phyloP scores from a whole-genome alignment of 2,113 vertebrate genomes.

The Grammatotria lemairii region DNA sequence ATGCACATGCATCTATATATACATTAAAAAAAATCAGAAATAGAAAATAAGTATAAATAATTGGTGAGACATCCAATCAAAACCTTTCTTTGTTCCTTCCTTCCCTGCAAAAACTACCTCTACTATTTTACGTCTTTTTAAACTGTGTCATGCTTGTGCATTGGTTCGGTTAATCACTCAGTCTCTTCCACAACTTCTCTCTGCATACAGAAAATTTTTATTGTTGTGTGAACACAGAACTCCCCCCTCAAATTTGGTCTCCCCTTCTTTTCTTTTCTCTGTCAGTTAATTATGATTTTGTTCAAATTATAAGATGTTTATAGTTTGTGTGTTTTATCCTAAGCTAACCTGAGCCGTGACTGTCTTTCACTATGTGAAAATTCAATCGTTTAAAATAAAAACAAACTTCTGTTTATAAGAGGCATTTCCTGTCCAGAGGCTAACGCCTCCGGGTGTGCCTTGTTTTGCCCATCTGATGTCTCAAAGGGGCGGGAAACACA shows the following conservation, averaged over 20 bases:
- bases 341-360: not conserved
- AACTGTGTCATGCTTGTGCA: not conserved
- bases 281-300: not conserved
- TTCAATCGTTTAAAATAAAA: conserved; percentile 14
- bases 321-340: not conserved
- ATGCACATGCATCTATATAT: not conserved
- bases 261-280: not conserved
- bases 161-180: not conserved
- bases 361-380: not conserved
- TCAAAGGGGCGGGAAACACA: not conserved
- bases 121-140: not conserved
- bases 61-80: not conserved
- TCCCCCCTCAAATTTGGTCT: not conserved
- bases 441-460: conserved; percentile 33
- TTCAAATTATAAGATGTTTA: not conserved
- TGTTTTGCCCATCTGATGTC: conserved; percentile 24
- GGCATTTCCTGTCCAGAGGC: conserved; percentile 50
- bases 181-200: not conserved
- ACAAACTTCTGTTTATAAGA: conserved; percentile 48
- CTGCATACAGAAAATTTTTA: not conserved
- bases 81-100: not conserved
- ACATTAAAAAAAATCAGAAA: not conserved
- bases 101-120: not conserved
- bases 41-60: not conserved
- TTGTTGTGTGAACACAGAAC: not conserved